Conservation (phyloP, 2,113 vertebrate species). For the Rhagologus leucostigma region DNA sequence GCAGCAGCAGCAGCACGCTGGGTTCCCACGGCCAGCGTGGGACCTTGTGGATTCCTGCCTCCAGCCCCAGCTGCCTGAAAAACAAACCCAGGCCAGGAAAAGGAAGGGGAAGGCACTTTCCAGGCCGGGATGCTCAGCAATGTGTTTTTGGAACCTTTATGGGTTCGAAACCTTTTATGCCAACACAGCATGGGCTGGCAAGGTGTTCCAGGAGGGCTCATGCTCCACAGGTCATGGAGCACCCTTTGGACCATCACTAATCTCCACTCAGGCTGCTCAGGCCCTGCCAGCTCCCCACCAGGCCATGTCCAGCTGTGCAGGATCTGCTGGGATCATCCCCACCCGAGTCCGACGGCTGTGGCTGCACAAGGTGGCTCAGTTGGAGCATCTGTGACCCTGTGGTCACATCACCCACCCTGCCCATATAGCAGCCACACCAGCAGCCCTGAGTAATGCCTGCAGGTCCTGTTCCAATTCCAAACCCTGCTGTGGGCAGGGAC, state of each 20-base stretch:
- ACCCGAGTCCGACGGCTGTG: accelerated
- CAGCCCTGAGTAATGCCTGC: not conserved
- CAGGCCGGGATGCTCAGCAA: not conserved
- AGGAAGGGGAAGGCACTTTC: not conserved
- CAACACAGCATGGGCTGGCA: accelerated
- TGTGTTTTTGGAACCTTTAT: not conserved
- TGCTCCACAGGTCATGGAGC: accelerated
- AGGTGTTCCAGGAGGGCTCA: not conserved
- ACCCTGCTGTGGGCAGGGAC: accelerated
- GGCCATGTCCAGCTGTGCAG: not conserved
- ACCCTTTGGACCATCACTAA: not conserved
- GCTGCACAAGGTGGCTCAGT: not conserved
- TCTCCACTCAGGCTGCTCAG: not conserved
- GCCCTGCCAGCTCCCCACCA: not conserved
- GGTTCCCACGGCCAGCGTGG: not conserved
- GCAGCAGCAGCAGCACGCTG: not conserved
- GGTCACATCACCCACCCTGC: not conserved
- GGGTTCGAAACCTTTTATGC: not conserved
- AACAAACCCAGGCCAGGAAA: not conserved
- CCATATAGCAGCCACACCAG: not conserved
- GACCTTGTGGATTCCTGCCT: not conserved
- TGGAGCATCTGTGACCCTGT: not conserved
- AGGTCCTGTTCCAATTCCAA: not conserved
- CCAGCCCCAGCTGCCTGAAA: not conserved
- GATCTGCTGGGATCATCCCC: not conserved